Evolutionary conservation across 2,113 vertebrate genomes (phyloP), one percentile per base, ranked within the genome.

Genomic region (Orycteropus afer): DNA sequence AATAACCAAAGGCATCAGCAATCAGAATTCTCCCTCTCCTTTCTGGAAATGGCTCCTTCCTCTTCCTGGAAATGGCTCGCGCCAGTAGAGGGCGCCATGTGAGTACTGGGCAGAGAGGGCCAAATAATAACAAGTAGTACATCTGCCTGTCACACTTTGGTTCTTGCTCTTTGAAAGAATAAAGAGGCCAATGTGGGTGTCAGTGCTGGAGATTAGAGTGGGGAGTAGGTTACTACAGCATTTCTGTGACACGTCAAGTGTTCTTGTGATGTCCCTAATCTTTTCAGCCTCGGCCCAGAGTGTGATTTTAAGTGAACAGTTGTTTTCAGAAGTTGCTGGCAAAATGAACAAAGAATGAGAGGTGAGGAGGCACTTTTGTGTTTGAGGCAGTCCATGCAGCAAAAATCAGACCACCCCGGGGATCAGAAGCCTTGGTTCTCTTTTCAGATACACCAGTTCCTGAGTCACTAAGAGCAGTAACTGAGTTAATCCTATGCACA

Each of bases 31-130:
- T 65, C 23, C 1, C 23, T 5, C 25, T 1, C 12, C 49, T 95
- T 88, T 55, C 51, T 69, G 51, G 82, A 40, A 89, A 79, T 92
- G 74, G 32, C 91, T 80, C n/a, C 49, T 7, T 57, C 83, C 65
- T 27, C 49, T 95, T 88, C 49, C 51, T 69, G 51, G 82, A 40
- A 89, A 79, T 92, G 74, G 32, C 91, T 80, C n/a, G 45, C 7
- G 57, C 90, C 96, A 90, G 92, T 6, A 96, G 97, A 96, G 97
- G 96, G 94, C 95, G 55, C 77, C 27, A 67, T 82, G 63, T 69
- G 55, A 23, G 23, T 2, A 71, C 49, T 17, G 89, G 92, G 95
- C 89, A 51, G 37, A 42, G 40, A 40, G 9, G 15, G 10, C 57
- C 57, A 15, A 29, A 15, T n/a, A 17, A 10, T 23, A 40, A 40